These are phyloP conservation scores for Eriocheir sinensis DNA, from an alignment of 1,140 invertebrate genomes.

Conservation along the genomic window DNA sequence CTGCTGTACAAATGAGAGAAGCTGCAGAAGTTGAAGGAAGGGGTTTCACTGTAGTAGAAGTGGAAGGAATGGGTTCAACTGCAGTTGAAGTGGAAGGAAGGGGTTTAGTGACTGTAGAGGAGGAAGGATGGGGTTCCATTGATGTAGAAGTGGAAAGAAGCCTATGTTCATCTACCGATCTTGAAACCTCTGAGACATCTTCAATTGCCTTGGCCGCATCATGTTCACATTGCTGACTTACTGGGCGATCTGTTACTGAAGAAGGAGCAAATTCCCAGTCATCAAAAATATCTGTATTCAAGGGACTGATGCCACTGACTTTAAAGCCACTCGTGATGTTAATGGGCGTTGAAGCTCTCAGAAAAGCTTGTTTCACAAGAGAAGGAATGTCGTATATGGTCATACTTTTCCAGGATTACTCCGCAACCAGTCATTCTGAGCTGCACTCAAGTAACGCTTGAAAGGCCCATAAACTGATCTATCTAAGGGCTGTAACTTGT, in stretches of 20 bases:
- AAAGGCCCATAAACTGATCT: conserved; percentile 36
- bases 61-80: background rate
- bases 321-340: conserved; percentile 5
- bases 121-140: too few species aligned
- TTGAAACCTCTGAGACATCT: background rate
- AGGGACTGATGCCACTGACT: conserved; percentile 35
- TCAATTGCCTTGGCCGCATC: background rate
- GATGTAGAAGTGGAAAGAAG: conserved; percentile 27
- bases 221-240: background rate
- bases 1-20: too few species aligned
- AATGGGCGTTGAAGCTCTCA: background rate
- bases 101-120: background rate
- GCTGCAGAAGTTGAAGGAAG: too few species aligned
- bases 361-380: conserved; percentile 1
- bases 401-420: conserved; percentile 21
- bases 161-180: background rate
- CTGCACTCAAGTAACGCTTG: background rate
- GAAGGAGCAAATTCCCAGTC: background rate
- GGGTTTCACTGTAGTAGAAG: too few species aligned
- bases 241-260: conserved; percentile 18
- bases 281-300: conserved; percentile 7
- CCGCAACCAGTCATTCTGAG: conserved; percentile 19
- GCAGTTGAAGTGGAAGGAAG: background rate
- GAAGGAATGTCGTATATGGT: conserved; percentile 40
- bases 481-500: conserved; percentile 35